phyloP scores from a whole-genome alignment of 2,113 vertebrate genomes.

The Ceuthmochares aereus region DNA sequence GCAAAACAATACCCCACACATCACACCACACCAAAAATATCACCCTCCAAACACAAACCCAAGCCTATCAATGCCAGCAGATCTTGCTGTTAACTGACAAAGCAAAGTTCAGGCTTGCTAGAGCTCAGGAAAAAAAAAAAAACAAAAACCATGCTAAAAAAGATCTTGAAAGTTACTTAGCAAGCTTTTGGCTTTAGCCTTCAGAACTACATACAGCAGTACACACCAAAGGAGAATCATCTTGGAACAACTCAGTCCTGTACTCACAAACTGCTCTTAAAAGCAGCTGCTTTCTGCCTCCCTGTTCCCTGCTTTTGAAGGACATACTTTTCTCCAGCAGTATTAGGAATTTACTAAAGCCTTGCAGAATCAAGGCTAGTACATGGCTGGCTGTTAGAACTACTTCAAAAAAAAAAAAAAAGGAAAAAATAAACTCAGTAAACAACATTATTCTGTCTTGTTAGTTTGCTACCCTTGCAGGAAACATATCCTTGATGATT shows the following conservation, averaged over 20 bases:
- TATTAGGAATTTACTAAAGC: not conserved
- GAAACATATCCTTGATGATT: not conserved
- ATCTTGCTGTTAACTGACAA: not conserved
- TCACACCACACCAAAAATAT: not conserved
- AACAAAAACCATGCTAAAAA: not conserved
- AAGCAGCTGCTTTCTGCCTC: not conserved
- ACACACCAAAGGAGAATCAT: not conserved
- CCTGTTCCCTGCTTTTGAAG: not conserved
- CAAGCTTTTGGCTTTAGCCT: not conserved
- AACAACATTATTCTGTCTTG: not conserved
- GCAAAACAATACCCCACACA: not conserved
- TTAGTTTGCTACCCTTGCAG: not conserved
- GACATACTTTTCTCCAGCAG: not conserved
- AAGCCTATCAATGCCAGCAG: not conserved
- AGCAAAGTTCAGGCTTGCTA: not conserved
- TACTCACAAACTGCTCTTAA: not conserved
- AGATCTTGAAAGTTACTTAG: not conserved
- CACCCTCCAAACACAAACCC: not conserved
- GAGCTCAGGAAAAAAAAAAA: too few relatives aligned
- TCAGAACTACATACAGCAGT: not conserved
- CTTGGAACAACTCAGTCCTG: not conserved
- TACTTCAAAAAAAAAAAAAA: not conserved
- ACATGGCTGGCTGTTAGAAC: not conserved
- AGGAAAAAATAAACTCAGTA: not conserved
- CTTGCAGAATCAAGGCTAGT: not conserved